Evolutionary conservation across 2,888 invertebrate genomes (phyloP), one percentile per base, ranked within the genome.

Genomic region (Epinotia nisella): DNA sequence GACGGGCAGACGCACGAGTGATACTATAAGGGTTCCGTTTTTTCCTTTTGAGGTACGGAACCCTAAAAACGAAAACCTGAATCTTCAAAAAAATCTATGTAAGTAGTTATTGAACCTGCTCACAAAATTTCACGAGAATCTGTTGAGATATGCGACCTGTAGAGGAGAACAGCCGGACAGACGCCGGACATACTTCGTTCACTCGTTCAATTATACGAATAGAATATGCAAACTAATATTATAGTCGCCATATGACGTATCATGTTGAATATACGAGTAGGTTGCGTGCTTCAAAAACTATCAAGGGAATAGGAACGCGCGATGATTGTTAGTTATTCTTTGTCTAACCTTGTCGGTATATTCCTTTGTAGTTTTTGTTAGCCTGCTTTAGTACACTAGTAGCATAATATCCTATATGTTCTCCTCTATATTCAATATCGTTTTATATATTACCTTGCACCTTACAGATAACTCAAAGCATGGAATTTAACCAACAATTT

Each of bases 251-350:
- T 60, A 60, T 39, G 3, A 21, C 9, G 15, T 4, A 11, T 19
- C 9, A 41, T 19, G 41, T 41, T 41, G 13, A 60, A 41, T 39
- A 19, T 11, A n/a, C n/a, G n/a, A n/a, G n/a, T n/a, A 4, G 29
- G 10, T 61, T 61, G 71, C 71, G 71, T 71, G 71, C 41, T 53
- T 51, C n/a, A 69, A 66, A 59, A 29, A 53, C 59, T 41, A 60
- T 13, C 70, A 4, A 49, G 71, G 71, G 71, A 60, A 51, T 70
- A 49, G 29, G 60, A 24, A 17, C 17, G 59, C 60, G 53, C 71
- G 66, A 53, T 60, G 71, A 66, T 59, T 65, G 59, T 53, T 53
- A 65, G 65, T 41, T 55, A 45, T 65, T 65, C 53, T 71, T 71
- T 66, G 39, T 59, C 51, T 60, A 71, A 66, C 66, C 66, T 55